Evolutionary conservation across 1,140 invertebrate genomes (phyloP), one percentile per base, ranked within the genome.

Genomic region (Musca domestica): DNA sequence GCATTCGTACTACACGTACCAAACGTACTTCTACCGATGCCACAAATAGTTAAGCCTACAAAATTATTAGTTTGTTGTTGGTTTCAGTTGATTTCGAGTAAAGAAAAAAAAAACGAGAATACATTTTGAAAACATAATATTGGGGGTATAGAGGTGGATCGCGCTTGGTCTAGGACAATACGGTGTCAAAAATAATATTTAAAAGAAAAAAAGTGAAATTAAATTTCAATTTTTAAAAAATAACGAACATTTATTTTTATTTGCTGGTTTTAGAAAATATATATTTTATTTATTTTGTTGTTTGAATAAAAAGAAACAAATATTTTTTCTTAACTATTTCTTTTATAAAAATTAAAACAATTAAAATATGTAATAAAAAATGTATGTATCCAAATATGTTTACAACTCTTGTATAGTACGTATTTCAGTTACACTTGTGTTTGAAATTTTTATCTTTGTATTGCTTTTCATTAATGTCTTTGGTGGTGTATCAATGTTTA

Each of bases 1-100:
- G 75, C 70, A 51, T 76, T 74, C 51, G 77, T 73, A 78, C 77
- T 76, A 78, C 77, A 80, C 67, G 76, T 73, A 75, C 76, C 76
- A 71, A 79, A 68, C 54, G 54, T 75, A 77, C 76, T 79, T 77
- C 79, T 78, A 79, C 79, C 79, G 74, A 81, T 81, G 73, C 79
- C 79, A 78, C 77, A 81, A 75, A 81, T 81, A 64, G 79, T 81
- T 72, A 81, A 76, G 73, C 79, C 79, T 81, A 81, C 74, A 78
- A 80, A 75, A 58, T 58, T 58, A 58, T 58, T 41, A 41, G 34
- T 41, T 41, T 41, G 34, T 41, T 41, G 34, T 41, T 41, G 34
- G 34, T 41, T n/a, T 41, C 34, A 41, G 34, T 41, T 41, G 34
- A 41, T 7, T 41, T 41, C 10, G 34, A 58, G 12, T 30, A 52